These are phyloP conservation scores for Acleris literana DNA, from an alignment of 2,888 invertebrate species.

Conservation along the genomic window DNA sequence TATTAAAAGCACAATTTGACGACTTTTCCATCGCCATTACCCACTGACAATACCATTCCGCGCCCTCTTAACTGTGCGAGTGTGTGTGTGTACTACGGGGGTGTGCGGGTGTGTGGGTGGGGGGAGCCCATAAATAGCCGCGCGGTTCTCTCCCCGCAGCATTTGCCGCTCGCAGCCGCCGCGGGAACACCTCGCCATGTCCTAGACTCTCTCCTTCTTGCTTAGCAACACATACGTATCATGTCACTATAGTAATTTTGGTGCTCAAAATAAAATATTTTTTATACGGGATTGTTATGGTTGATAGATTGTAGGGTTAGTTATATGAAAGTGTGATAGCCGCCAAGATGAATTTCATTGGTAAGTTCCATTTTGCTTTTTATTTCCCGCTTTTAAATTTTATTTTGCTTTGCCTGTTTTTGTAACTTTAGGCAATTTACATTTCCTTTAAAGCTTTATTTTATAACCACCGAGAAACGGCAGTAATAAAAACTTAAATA, in stretches of 20 bases:
- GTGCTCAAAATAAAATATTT: conserved; percentile 73
- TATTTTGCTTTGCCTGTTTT: not conserved
- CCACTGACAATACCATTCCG: conserved; percentile 74
- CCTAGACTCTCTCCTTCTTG: conserved; percentile 61
- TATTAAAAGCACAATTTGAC: conserved; percentile 74
- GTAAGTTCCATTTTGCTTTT: conserved; percentile 56
- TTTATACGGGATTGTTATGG: conserved; percentile 72
- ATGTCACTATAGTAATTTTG: conserved; percentile 73
- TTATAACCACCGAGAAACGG: not conserved
- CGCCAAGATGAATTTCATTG: conserved; percentile 76
- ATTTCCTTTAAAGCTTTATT: not conserved
- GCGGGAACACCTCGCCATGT: conserved; percentile 56
- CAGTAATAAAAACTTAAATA: conserved; percentile 22
- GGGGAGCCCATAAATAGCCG: conserved; percentile 40
- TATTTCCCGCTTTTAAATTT: not conserved
- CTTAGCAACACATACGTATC: conserved; percentile 74
- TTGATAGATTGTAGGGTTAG: conserved; percentile 55
- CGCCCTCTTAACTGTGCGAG: conserved; percentile 63
- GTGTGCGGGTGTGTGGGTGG: conserved; percentile 28
- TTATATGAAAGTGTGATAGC: conserved; percentile 55
- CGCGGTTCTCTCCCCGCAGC: conserved; percentile 49
- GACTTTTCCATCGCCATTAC: conserved; percentile 76
- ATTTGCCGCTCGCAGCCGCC: conserved; percentile 61
- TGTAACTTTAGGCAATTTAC: not conserved
- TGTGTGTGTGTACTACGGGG: conserved; percentile 43